phyloP scores from a whole-genome alignment of 2,113 vertebrate genomes.

The Salminus brasiliensis region DNA sequence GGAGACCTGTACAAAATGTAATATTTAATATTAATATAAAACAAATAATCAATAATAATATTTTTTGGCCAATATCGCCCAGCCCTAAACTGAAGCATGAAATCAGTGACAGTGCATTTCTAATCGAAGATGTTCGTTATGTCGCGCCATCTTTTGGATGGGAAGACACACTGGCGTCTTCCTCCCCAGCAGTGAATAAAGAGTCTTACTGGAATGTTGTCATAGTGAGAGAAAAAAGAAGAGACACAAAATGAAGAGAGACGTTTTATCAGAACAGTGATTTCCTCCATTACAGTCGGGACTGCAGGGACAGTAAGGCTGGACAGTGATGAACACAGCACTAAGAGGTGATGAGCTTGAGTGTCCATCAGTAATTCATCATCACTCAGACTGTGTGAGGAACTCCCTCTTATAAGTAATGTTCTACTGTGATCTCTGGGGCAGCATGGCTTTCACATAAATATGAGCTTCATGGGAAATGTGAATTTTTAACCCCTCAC shows the following conservation, averaged over 20 bases:
- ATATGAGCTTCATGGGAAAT: background rate
- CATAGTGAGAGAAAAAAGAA: background rate
- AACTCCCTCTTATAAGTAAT: background rate
- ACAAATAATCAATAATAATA: no score
- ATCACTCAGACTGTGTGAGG: background rate
- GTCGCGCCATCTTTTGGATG: constrained; percentile 15
- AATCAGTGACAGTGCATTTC: background rate
- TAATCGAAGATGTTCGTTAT: background rate
- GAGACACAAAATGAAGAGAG: background rate
- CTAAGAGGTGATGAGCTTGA: background rate
- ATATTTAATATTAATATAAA: no score
- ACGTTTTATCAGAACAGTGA: constrained; percentile 1
- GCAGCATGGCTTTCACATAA: background rate
- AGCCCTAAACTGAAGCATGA: constrained; percentile 19
- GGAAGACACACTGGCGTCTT: background rate
- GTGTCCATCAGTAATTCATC: background rate
- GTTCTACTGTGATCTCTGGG: no score
- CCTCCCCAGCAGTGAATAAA: constrained; percentile 8
- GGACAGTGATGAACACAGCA: background rate
- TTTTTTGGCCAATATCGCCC: background rate
- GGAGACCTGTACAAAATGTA: no score
- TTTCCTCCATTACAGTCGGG: background rate
- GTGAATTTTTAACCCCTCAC: background rate
- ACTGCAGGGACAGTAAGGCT: background rate
- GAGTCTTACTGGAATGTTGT: background rate